Evolutionary conservation across 2,888 invertebrate genomes (phyloP).

Genomic region (Lasius fuliginosus): DNA sequence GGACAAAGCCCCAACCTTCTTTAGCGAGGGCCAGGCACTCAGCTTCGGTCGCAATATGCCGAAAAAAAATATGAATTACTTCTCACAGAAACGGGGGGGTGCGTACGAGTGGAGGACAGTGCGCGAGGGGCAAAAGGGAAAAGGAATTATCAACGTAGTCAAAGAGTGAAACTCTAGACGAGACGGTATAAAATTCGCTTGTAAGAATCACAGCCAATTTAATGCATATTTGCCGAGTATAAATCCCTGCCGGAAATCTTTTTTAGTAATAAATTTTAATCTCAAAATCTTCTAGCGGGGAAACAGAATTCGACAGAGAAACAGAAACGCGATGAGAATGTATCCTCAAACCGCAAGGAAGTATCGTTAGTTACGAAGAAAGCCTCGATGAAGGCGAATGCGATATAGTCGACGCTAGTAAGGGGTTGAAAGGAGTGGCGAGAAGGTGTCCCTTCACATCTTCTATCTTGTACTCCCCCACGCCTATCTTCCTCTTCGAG

Average conservation of each 20-base stretch:
- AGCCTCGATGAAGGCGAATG: conserved; percentile 53
- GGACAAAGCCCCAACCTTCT: conserved; percentile 85
- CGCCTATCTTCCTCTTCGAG: conserved; percentile 53
- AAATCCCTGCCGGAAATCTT: background rate
- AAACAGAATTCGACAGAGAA: conserved; percentile 17
- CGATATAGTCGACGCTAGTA: conserved; percentile 56
- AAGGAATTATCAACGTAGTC: conserved; percentile 73
- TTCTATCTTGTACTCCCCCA: conserved; percentile 56
- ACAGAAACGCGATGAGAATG: conserved; percentile 18
- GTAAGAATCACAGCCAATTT: conserved; percentile 56
- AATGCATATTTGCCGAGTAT: background rate
- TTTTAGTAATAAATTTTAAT: conserved; percentile 17
- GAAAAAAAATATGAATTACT: conserved; percentile 83
- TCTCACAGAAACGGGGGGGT: conserved; percentile 72
- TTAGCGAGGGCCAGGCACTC: conserved; percentile 80
- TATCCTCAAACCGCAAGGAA: conserved; percentile 42
- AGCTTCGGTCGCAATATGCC: conserved; percentile 83
- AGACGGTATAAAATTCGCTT: conserved; percentile 57
- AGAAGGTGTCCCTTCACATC: conserved; percentile 63
- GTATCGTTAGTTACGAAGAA: conserved; percentile 52
- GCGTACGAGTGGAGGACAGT: conserved; percentile 71
- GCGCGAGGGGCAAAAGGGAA: conserved; percentile 49
- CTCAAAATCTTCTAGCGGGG: conserved; percentile 6
- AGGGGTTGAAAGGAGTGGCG: conserved; percentile 62
- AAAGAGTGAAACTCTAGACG: conserved; percentile 70